Percentiles rank a stretch among this genome's conserved stretches.
Evolutionary conservation across 2,113 vertebrate genomes (phyloP).

Genomic region (Calyptomena viridis): DNA sequence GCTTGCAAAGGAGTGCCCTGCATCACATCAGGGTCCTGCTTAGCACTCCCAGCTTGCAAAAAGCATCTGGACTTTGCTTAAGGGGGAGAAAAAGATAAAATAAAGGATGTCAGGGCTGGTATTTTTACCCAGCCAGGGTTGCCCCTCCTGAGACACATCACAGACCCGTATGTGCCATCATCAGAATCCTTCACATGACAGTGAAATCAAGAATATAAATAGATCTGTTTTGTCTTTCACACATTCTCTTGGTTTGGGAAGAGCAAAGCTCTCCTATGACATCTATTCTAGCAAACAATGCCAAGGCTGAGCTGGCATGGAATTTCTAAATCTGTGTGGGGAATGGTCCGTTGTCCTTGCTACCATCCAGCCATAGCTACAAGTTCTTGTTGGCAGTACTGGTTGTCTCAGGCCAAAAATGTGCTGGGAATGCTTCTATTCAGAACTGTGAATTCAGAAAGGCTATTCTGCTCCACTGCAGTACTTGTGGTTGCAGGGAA

Average conservation of each 20-base stretch:
- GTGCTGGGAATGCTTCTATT: background rate
- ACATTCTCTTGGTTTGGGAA: background rate
- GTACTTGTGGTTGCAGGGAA: background rate
- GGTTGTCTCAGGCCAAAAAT: background rate
- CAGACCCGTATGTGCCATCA: background rate
- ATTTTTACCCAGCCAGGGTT: background rate
- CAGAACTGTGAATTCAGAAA: background rate
- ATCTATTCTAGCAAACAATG: background rate
- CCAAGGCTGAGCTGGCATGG: background rate
- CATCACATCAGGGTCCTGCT: background rate
- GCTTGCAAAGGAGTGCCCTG: background rate
- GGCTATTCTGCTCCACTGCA: background rate
- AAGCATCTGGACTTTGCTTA: background rate
- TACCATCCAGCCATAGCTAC: background rate
- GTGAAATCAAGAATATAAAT: background rate
- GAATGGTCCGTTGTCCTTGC: background rate
- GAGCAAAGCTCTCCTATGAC: background rate
- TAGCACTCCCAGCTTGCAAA: background rate
- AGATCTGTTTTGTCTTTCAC: background rate
- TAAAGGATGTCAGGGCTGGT: background rate
- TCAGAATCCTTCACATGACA: background rate
- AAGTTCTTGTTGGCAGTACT: background rate
- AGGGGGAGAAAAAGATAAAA: background rate
- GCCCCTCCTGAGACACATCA: background rate
- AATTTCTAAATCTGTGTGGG: background rate